Evolutionary conservation across 2,113 vertebrate species (phyloP).

Genomic region (Phylloscopus trochiloides): DNA sequence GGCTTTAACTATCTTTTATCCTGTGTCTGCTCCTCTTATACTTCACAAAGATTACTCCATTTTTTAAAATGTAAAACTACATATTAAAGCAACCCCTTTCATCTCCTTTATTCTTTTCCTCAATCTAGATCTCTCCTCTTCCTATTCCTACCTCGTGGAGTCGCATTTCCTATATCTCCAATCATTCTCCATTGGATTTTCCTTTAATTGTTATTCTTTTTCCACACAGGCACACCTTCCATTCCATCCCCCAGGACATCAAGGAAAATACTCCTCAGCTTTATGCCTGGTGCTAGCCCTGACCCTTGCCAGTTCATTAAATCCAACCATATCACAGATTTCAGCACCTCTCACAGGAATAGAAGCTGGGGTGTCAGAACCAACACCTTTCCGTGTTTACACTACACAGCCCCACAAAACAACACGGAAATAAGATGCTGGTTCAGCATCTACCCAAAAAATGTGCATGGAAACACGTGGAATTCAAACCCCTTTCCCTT

Average conservation of each 20-base stretch:
- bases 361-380: not conserved
- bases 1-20: not conserved
- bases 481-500: not conserved
- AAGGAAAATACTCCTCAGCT: not conserved
- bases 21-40: not conserved
- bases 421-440: rapidly evolving
- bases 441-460: not conserved
- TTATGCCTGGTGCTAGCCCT: not conserved
- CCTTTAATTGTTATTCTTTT: not conserved
- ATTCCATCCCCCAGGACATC: not conserved
- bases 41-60: not conserved
- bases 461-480: rapidly evolving
- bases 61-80: not conserved
- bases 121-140: not conserved
- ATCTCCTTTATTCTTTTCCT: not conserved
- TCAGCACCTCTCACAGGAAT: not conserved
- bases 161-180: not conserved
- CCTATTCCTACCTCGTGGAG: not conserved
- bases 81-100: rapidly evolving
- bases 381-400: not conserved
- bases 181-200: not conserved
- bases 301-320: rapidly evolving
- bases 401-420: not conserved
- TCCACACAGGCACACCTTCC: not conserved
- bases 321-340: not conserved